Conservation (phyloP, 2,113 vertebrate genomes). For the Herpailurus yagouaroundi region DNA sequence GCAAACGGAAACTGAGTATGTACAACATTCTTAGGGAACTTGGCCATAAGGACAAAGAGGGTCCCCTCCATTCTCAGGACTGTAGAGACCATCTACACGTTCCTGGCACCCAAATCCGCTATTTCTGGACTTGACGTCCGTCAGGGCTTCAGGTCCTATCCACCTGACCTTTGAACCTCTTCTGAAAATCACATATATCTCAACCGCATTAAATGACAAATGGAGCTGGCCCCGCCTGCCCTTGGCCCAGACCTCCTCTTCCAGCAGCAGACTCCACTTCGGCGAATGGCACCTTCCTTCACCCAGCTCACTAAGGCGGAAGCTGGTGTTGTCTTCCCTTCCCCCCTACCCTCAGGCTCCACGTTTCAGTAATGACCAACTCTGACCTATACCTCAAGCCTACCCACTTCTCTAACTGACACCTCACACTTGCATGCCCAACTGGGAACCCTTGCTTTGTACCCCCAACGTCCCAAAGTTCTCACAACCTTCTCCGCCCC, state of each 20-base stretch:
- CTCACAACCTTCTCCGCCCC: not conserved
- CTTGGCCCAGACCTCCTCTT: not conserved
- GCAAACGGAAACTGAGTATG: not conserved
- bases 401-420: not conserved
- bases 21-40: not conserved
- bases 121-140: not conserved
- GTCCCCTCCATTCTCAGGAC: not conserved
- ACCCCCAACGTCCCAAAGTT: not conserved
- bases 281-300: not conserved
- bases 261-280: not conserved
- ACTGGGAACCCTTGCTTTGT: not conserved
- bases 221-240: not conserved
- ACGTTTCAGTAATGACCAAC: not conserved
- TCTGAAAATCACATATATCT: not conserved
- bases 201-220: not conserved
- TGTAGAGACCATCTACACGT: too few species aligned
- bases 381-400: not conserved
- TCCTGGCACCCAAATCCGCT: too few species aligned
- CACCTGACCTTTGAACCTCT: not conserved
- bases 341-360: not conserved
- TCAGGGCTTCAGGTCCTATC: not conserved
- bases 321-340: not conserved
- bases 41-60: not conserved
- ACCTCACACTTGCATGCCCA: not conserved
- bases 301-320: not conserved